phyloP scores from a whole-genome alignment of 2,113 vertebrate genomes.

The Gymnocephalus cernua region DNA sequence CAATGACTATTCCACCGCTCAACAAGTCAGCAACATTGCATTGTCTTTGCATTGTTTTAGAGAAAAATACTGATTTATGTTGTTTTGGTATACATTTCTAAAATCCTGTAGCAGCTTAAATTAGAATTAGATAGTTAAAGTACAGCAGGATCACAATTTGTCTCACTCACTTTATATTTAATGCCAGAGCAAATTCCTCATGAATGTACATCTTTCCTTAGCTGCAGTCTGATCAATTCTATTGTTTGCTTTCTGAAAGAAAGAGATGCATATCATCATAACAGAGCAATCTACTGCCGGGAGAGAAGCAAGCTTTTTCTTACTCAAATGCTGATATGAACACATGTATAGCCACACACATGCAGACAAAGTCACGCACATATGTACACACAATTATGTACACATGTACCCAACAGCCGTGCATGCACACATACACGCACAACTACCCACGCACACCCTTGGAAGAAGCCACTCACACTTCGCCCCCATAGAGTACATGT shows the following conservation, averaged over 20 bases:
- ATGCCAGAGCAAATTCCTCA: constrained; percentile 20
- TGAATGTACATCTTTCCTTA: not conserved
- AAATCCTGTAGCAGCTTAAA: not conserved
- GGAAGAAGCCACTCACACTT: constrained; percentile 77
- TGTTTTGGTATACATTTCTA: not conserved
- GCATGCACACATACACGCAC: constrained; percentile 35
- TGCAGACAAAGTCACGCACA: constrained; percentile 6
- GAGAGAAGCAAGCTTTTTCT: constrained; percentile 26
- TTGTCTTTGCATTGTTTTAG: not conserved
- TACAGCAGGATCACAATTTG: not conserved
- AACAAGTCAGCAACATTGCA: not conserved
- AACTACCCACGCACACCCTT: constrained; percentile 68
- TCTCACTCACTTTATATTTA: constrained; percentile 9
- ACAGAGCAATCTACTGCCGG: constrained; percentile 28
- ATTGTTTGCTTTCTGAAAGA: constrained; percentile 33
- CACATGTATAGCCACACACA: constrained; percentile 35
- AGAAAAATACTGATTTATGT: not conserved
- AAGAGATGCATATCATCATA: constrained; percentile 47
- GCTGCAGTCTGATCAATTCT: constrained; percentile 31
- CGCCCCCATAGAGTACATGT: constrained; percentile 83
- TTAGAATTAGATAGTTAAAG: not conserved
- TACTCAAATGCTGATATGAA: constrained; percentile 18
- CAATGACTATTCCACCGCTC: not conserved
- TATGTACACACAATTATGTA: constrained; percentile 27
- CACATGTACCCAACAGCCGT: constrained; percentile 45